Percentiles rank a stretch among this genome's conserved stretches.
Conservation (phyloP, 2,888 invertebrate species). For the Catocala nupta region DNA sequence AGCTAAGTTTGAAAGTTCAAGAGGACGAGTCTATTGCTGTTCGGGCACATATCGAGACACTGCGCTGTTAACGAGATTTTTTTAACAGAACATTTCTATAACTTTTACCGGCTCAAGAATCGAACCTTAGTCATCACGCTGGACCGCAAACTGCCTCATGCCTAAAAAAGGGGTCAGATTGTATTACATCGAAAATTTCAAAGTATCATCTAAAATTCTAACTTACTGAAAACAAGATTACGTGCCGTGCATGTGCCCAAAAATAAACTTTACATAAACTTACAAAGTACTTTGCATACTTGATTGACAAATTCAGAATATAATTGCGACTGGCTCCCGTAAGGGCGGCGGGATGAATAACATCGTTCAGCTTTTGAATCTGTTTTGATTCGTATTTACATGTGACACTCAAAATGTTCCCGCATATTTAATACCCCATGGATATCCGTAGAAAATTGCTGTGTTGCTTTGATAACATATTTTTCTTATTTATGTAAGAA, state of each 20-base stretch:
- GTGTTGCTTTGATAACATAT: conserved; percentile 1
- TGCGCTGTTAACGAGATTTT: too few species aligned
- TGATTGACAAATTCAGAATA: conserved; percentile 51
- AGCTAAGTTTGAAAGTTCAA: too few species aligned
- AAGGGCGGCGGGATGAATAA: conserved; percentile 8
- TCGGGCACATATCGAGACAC: too few species aligned
- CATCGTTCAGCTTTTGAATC: conserved; percentile 17
- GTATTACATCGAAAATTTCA: too few species aligned
- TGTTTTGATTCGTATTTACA: conserved; percentile 24
- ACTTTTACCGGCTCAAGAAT: too few species aligned
- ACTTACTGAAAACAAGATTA: conserved; percentile 6
- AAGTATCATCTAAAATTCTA: too few species aligned
- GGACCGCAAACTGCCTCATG: too few species aligned
- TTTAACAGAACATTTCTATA: too few species aligned
- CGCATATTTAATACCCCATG: conserved; percentile 3
- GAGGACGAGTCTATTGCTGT: too few species aligned
- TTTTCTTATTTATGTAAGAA: too few species aligned
- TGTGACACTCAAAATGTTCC: neutral
- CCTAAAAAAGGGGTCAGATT: too few species aligned
- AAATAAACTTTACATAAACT: conserved; percentile 25
- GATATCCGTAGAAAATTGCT: neutral
- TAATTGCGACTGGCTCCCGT: conserved; percentile 23
- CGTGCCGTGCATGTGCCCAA: conserved; percentile 6
- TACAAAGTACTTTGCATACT: conserved; percentile 48
- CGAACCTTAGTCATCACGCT: too few species aligned